Evolutionary conservation across 37 sponge, comb jelly and placozoan genomes (phyloP), one percentile per base, ranked within the genome.

Genomic region (Diacarnus erythraeanus): DNA sequence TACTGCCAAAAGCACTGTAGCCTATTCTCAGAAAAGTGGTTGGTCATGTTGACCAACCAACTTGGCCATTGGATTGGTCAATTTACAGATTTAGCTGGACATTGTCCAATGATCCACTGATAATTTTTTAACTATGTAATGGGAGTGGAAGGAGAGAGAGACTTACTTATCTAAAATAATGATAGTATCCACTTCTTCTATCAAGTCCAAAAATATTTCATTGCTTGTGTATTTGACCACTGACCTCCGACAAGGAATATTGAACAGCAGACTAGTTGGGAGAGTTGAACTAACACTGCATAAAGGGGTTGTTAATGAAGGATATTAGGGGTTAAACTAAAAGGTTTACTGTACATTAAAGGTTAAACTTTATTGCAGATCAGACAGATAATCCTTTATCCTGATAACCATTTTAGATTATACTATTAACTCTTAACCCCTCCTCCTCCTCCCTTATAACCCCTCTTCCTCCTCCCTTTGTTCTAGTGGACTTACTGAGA

Each of bases 161-260:
- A 77, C 86, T 63, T 74, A 94, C 96, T 15, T 86, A 75, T 77
- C 91, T 97, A n/a, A n/a, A 82, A 96, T 97, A 76, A 98, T 89
- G 59, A 98, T 96, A 26, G 83, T 87, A 85, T 96, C 95, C 21
- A 98, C 83, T 43, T 98, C 97, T 75, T 98, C 99, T 35, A 96
- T 80, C 54, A 96, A 51, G 65, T 98, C 99, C 88, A 98, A 84
- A 82, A 92, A 97, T 36, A 91, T 81, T 90, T 98, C 99, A 77
- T 98, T 98, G 77, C 88, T 96, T 26, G 94, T 75, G 77, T 98
- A 98, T 59, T 94, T 96, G 29, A 98, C 99, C 43, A 93, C 96
- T 35, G 87, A 81, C 70, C 97, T 82, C 74, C 99, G 86, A 97
- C 99, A 98, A 80, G n/a, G n/a, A n/a, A n/a, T n/a, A n/a, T 87